These are phyloP conservation scores for Alentia gelatinosa DNA, from an alignment of 2,888 invertebrate genomes.

Conservation along the genomic window DNA sequence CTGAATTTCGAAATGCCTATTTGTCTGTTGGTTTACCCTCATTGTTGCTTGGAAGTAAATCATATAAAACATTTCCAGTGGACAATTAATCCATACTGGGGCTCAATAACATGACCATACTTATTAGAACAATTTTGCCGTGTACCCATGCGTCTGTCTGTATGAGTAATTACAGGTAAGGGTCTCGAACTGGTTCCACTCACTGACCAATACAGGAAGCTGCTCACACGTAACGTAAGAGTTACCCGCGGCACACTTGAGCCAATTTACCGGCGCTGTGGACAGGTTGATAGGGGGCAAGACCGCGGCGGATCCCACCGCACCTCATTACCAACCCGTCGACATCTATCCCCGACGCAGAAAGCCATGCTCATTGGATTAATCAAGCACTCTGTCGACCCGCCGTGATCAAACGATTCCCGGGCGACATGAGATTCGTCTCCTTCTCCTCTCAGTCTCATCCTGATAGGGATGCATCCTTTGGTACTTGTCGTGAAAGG, in stretches of 20 bases:
- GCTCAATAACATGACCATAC: no score
- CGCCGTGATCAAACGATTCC: neutral
- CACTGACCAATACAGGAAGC: no score
- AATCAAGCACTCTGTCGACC: neutral
- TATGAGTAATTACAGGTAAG: no score
- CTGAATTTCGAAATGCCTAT: no score
- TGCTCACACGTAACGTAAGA: neutral
- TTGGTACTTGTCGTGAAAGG: neutral
- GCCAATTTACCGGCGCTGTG: constrained; percentile 12
- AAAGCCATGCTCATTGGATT: neutral
- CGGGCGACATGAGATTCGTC: neutral
- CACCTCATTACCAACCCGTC: neutral
- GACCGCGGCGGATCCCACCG: neutral
- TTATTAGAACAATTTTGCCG: no score
- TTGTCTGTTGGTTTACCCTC: no score
- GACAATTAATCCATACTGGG: no score
- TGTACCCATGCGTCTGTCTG: no score
- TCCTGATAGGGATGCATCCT: neutral
- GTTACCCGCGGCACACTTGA: neutral
- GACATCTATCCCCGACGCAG: neutral
- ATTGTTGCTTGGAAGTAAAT: no score
- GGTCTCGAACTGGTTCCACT: no score
- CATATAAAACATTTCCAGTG: no score
- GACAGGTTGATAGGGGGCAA: neutral
- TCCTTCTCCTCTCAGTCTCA: no score